A percentile compares a stretch with the other conserved stretches of the same genome.
Conservation (phyloP, 1,140 invertebrate species). For the Thaumatotibia leucotreta region DNA sequence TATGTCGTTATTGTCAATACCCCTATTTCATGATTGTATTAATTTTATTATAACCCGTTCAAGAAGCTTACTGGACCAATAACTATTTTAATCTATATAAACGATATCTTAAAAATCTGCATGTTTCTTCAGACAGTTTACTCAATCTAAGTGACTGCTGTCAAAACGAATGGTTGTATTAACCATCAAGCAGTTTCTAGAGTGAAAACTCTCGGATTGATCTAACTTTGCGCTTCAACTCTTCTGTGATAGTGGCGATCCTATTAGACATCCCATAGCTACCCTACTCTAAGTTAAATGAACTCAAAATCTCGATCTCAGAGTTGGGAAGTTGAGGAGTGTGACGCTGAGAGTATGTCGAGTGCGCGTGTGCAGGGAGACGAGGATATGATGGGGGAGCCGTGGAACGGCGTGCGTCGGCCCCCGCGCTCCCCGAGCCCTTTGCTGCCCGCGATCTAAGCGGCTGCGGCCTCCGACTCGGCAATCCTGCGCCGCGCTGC, state of each 20-base stretch:
- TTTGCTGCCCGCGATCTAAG: slow-evolving; percentile 58
- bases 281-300: slow-evolving; percentile 47
- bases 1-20: too few relatives aligned
- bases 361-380: slow-evolving; percentile 74
- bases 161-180: too few relatives aligned
- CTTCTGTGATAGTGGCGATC: slow-evolving; percentile 27
- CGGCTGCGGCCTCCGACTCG: neutral
- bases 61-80: neutral
- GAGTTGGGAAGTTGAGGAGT: slow-evolving; percentile 72
- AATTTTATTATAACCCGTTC: too few relatives aligned
- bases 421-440: slow-evolving; percentile 59
- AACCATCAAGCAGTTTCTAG: neutral
- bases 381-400: slow-evolving; percentile 72
- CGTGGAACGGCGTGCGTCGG: slow-evolving; percentile 58
- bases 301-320: slow-evolving; percentile 70
- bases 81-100: neutral
- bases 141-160: neutral
- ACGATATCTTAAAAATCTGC: neutral
- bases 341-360: slow-evolving; percentile 74
- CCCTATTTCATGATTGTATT: too few relatives aligned
- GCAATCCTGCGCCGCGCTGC: neutral
- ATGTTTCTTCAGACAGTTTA: neutral
- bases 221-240: slow-evolving; percentile 20
- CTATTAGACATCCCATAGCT: slow-evolving; percentile 25
- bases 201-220: slow-evolving; percentile 14